phyloP scores from a whole-genome alignment of 2,797 vertebrate genomes.

The Vultur gryphus region DNA sequence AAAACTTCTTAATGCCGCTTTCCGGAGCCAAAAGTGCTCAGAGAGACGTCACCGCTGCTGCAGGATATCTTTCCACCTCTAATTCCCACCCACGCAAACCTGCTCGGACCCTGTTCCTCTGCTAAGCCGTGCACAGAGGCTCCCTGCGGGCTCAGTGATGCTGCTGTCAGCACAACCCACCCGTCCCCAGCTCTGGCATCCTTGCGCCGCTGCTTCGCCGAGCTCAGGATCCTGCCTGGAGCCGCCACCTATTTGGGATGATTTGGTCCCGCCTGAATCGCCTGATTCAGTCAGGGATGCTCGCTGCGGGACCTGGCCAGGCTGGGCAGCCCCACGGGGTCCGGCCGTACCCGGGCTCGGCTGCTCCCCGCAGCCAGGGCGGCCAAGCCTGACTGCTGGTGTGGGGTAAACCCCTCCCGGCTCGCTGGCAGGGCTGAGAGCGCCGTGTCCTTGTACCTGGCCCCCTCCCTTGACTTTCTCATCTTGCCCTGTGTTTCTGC shows the following conservation, averaged over 20 bases:
- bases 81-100: not conserved
- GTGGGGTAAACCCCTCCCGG: not conserved
- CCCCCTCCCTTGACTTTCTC: too few species aligned
- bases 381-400: too few species aligned
- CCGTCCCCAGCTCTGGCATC: not conserved
- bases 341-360: not conserved
- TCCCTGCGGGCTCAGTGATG: rapidly evolving
- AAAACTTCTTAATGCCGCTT: not conserved
- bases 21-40: rapidly evolving
- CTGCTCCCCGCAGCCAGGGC: not conserved
- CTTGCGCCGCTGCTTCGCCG: rapidly evolving
- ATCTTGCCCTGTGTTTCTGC: too few species aligned
- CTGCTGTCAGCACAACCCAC: not conserved
- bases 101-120: not conserved
- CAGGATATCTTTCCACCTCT: not conserved
- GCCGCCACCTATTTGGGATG: not conserved
- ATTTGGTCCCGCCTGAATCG: not conserved
- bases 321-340: not conserved
- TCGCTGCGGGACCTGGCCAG: not conserved
- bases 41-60: not conserved
- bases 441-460: not conserved
- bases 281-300: not conserved
- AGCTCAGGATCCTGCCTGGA: not conserved
- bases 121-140: not conserved
- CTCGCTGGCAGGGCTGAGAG: not conserved